Percentiles rank a stretch among this genome's conserved stretches.
Evolutionary conservation across 1,140 invertebrate genomes (phyloP).

Genomic region (Bombus difficillimus): DNA sequence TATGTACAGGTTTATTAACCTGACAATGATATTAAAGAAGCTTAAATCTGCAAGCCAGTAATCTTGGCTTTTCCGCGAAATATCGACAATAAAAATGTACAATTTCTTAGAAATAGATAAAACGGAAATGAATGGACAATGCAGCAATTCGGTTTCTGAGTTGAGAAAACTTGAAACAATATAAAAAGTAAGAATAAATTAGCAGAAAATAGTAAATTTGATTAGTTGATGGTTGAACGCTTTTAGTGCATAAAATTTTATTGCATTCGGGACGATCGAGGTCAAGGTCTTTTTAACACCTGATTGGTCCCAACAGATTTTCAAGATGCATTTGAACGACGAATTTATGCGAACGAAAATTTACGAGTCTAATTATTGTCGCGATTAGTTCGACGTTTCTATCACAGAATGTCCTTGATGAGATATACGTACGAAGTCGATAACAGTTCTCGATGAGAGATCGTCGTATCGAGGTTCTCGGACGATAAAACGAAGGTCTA

Average conservation of each 20-base stretch:
- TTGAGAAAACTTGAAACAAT: neutral
- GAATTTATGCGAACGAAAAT: constrained; percentile 1
- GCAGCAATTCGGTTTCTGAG: too few species aligned
- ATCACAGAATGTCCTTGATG: constrained; percentile 13
- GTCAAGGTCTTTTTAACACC: neutral
- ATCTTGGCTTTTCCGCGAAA: too few species aligned
- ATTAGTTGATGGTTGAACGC: neutral
- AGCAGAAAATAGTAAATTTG: neutral
- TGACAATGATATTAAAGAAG: neutral
- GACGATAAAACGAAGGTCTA: neutral
- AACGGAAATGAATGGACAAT: too few species aligned
- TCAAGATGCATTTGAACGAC: neutral
- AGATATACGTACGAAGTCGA: constrained; percentile 3
- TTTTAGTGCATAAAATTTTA: neutral
- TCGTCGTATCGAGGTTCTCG: neutral
- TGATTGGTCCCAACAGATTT: neutral
- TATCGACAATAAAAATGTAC: neutral
- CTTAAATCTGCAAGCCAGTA: too few species aligned
- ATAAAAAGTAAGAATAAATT: neutral
- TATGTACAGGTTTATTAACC: neutral
- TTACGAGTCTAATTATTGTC: constrained; percentile 28
- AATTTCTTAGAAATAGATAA: neutral
- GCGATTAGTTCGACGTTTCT: constrained; percentile 32
- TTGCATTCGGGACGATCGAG: neutral
- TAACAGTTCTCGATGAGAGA: constrained; percentile 15